Base-by-base conservation (phyloP, 2,888 invertebrate genomes). In the Leucophora obtusa region DNA sequence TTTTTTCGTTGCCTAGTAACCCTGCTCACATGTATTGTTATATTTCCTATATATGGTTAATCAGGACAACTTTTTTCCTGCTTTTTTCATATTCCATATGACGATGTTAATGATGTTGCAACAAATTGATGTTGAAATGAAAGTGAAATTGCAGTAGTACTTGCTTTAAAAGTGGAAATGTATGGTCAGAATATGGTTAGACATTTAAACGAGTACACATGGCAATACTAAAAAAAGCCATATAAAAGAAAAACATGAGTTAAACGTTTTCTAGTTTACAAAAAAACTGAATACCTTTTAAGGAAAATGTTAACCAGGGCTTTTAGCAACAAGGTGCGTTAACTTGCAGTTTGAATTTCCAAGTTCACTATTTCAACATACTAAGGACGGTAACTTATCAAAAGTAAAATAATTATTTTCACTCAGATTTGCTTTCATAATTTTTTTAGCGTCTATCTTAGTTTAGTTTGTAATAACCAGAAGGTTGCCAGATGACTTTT, bases 61-160 rank as follows among this genome's bases (percentile, higher is more conserved):
- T 68, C 77, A 56, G 77, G 66, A 78, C 77, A 78, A 68, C 66
- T 68, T 66, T 54, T 53, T 51, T 51, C 38, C 28, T 28, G 7
- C 7, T 7, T 28, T 28, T 3, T 11, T 47, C 43, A 47, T 60
- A 53, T 65, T 66, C 58, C 47, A 65, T 51, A 53, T 66, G 47
- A 60, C 66, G 66, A 54, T 68, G 50, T n/a, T 62, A 62, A 58
- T 69, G 54, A 59, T 50, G 35, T 62, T 70, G 69, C 60, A 51
- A 54, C 51, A 65, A 65, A 73, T 38, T 63, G 54, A 54, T 73
- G 65, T 69, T 70, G 60, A 70, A 81, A 81, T 74, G 81, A 81
- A 77, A 81, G 81, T 81, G 81, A 81, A 77, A 81, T 70, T 77
- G 33, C 14, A 50, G 28, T 28, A 28, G 28, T 7, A 28, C 28